Evolutionary conservation across 1,140 invertebrate genomes (phyloP).

Genomic region (Drosophila grimshawi): DNA sequence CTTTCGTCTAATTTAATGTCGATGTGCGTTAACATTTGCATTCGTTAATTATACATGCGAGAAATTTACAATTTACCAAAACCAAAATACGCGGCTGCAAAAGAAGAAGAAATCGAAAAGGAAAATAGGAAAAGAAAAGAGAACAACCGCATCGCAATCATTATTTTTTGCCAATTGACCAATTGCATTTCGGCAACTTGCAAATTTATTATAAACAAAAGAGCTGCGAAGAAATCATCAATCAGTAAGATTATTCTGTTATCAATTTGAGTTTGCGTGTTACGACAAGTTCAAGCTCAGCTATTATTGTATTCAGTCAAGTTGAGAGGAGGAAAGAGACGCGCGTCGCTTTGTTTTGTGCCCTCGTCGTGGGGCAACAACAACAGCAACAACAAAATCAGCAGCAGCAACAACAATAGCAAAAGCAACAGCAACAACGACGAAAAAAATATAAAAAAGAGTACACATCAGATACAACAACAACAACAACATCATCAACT

Average conservation of each 20-base stretch:
- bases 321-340: constrained; percentile 18
- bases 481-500: constrained; percentile 21
- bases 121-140: neutral
- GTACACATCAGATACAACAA: constrained; percentile 1
- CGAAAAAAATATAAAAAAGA: constrained; percentile 15
- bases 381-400: constrained; percentile 1
- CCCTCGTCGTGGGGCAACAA: constrained; percentile 26
- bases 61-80: constrained; percentile 45
- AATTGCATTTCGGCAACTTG: constrained; percentile 6
- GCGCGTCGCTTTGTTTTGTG: constrained; percentile 40
- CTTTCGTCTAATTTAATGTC: constrained; percentile 66
- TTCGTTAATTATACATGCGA: constrained; percentile 64
- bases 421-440: constrained; percentile 13
- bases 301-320: constrained; percentile 9
- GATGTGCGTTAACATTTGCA: constrained; percentile 63
- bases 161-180: constrained; percentile 19
- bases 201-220: constrained; percentile 17
- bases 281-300: constrained; percentile 37
- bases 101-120: constrained; percentile 5
- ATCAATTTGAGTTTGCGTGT: constrained; percentile 43
- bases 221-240: constrained; percentile 11
- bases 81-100: constrained; percentile 12
- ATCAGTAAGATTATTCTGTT: constrained; percentile 19
- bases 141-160: constrained; percentile 7
- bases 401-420: neutral